phyloP scores from a whole-genome alignment of 2,888 invertebrate genomes.

The Belgica antarctica region DNA sequence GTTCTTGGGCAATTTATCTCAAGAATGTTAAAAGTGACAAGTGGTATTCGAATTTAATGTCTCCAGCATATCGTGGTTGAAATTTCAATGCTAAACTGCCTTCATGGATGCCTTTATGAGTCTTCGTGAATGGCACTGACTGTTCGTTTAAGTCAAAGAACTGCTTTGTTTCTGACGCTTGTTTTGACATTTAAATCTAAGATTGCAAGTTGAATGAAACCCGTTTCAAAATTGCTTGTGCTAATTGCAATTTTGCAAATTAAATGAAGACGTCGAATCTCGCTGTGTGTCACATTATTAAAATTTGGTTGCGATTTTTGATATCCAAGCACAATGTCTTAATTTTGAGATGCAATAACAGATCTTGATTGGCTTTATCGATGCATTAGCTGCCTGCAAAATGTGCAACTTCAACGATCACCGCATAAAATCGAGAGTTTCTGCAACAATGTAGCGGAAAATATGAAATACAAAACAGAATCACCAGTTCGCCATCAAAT shows the following conservation, averaged over 20 bases:
- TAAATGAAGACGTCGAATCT: constrained; percentile 4
- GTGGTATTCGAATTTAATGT: constrained; percentile 14
- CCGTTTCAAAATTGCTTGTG: constrained; percentile 6
- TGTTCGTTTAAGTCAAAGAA: constrained; percentile 12
- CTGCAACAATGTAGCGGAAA: constrained; percentile 1
- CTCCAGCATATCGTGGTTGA: constrained; percentile 20
- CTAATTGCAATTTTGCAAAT: constrained; percentile 30
- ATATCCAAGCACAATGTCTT: constrained; percentile 3
- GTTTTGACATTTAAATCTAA: not conserved
- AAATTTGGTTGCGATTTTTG: not conserved
- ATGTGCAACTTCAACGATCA: too few relatives aligned
- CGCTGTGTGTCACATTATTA: not conserved
- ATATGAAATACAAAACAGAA: too few relatives aligned
- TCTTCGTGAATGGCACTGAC: not conserved
- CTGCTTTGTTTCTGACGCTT: not conserved
- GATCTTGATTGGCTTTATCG: not conserved
- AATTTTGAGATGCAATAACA: too few relatives aligned
- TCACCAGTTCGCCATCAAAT: constrained; percentile 15
- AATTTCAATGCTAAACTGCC: constrained; percentile 3
- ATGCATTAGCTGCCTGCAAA: too few relatives aligned
- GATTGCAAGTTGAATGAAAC: not conserved
- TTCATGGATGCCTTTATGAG: not conserved
- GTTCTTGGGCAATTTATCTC: constrained; percentile 10
- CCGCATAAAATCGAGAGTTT: not conserved
- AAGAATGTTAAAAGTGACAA: constrained; percentile 23